phyloP scores from a whole-genome alignment of 2,797 vertebrate genomes.

The Nyctibius grandis region DNA sequence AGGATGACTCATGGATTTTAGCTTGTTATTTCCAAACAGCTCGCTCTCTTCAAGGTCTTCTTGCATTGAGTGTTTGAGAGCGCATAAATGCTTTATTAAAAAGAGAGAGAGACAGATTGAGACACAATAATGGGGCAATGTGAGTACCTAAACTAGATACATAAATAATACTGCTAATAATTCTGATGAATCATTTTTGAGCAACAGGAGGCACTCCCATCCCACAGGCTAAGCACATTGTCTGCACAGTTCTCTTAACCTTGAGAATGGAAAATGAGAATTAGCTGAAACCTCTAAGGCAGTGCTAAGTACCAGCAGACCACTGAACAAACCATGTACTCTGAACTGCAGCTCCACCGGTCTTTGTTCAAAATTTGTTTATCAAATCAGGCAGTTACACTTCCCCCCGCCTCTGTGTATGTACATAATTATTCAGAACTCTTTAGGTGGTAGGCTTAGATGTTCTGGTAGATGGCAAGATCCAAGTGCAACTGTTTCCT shows the following conservation, averaged over 20 bases:
- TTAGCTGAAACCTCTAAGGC: conserved; percentile 21
- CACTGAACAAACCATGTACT: neutral
- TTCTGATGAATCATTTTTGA: conserved; percentile 68
- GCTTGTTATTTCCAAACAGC: conserved; percentile 61
- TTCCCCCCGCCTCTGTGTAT: neutral
- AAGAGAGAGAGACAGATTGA: conserved; percentile 45
- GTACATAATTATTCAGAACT: neutral
- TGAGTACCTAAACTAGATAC: conserved; percentile 36
- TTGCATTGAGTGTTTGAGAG: neutral
- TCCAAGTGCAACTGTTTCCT: neutral
- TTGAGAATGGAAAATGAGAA: conserved; percentile 46
- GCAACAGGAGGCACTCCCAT: conserved; percentile 71
- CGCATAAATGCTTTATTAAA: conserved; percentile 35
- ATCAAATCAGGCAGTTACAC: neutral
- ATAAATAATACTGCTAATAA: conserved; percentile 58
- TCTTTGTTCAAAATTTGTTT: conserved; percentile 25
- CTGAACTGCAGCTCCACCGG: neutral
- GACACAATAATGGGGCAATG: conserved; percentile 44
- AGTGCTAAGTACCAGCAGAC: neutral
- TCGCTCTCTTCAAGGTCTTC: conserved; percentile 9
- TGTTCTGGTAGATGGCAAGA: neutral
- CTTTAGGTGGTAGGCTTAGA: neutral
- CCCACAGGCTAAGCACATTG: conserved; percentile 59
- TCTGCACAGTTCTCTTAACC: conserved; percentile 9
- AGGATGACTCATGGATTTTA: conserved; percentile 40